Percentiles rank a stretch among this genome's conserved stretches.
These are phyloP conservation scores for Eilema depressum DNA, from an alignment of 2,888 invertebrate species.

Conservation along the genomic window DNA sequence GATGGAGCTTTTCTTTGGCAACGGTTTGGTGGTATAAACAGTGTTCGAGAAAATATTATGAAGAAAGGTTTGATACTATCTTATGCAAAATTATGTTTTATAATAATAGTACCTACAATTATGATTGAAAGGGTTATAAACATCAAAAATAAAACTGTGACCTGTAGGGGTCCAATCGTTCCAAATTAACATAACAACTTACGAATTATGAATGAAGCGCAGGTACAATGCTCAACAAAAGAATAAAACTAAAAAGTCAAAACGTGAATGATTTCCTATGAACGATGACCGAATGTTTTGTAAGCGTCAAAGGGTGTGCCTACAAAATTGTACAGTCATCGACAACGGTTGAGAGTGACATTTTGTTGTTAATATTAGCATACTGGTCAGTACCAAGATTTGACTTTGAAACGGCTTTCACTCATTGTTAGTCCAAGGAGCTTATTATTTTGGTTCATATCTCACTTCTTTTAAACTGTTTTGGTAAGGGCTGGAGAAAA, in stretches of 20 bases:
- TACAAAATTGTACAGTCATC: conserved; percentile 80
- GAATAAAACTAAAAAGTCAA: conserved; percentile 31
- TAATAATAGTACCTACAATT: no score
- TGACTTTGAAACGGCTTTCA: conserved; percentile 74
- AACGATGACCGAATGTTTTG: conserved; percentile 72
- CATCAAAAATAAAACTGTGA: neutral
- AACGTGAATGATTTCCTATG: conserved; percentile 56
- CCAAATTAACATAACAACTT: conserved; percentile 19
- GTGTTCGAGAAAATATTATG: no score
- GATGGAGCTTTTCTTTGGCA: no score
- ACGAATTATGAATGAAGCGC: conserved; percentile 15
- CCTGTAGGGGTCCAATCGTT: neutral
- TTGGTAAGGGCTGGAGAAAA: neutral
- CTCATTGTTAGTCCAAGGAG: conserved; percentile 53
- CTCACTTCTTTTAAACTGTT: neutral
- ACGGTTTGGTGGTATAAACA: no score
- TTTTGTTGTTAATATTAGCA: conserved; percentile 78
- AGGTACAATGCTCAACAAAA: conserved; percentile 31
- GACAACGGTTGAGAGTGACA: conserved; percentile 75
- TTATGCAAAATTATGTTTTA: no score
- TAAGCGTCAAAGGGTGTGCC: conserved; percentile 73
- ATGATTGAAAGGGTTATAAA: neutral
- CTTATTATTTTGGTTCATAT: conserved; percentile 16
- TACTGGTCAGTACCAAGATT: conserved; percentile 78
- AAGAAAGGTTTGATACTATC: neutral